These are phyloP conservation scores for Oryzias woworae DNA, from an alignment of 2,113 vertebrate species.

Conservation along the genomic window DNA sequence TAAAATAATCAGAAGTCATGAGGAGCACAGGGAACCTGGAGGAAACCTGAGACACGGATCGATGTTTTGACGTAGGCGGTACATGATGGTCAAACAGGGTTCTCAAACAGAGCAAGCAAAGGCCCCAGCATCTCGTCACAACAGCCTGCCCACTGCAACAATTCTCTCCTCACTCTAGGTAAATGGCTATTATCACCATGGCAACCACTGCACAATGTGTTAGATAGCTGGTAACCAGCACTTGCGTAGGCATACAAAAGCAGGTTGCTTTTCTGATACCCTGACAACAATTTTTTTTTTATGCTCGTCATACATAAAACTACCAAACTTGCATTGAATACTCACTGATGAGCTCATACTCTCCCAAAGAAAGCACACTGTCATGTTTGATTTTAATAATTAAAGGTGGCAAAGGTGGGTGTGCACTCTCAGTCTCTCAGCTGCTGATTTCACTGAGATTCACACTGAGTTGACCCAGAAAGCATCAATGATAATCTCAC, in stretches of 20 bases:
- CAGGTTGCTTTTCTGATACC: slow-evolving; percentile 57
- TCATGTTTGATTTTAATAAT: slow-evolving; percentile 29
- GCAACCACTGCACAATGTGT: slow-evolving; percentile 74
- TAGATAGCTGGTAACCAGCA: slow-evolving; percentile 61
- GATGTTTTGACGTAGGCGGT: not conserved
- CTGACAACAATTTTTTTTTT: slow-evolving; percentile 35
- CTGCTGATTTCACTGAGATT: not conserved
- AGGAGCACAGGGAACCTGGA: not conserved
- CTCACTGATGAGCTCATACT: slow-evolving; percentile 20
- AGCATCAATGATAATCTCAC: not conserved
- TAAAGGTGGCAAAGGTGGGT: slow-evolving; percentile 5
- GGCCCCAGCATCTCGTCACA: slow-evolving; percentile 63
- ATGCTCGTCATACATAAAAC: slow-evolving; percentile 23
- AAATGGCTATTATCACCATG: slow-evolving; percentile 75
- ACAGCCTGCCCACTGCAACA: slow-evolving; percentile 75
- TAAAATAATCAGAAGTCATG: not conserved
- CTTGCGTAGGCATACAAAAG: slow-evolving; percentile 61
- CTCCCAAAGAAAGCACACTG: not conserved
- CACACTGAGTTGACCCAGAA: not conserved
- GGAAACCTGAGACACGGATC: not conserved
- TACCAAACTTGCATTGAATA: slow-evolving; percentile 34
- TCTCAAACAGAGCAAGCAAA: slow-evolving; percentile 46
- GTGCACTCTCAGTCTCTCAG: not conserved
- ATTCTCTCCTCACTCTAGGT: slow-evolving; percentile 72
- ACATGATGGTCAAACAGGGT: slow-evolving; percentile 35